phyloP scores from a whole-genome alignment of 2,888 invertebrate genomes.

The Drosophila koepferae region DNA sequence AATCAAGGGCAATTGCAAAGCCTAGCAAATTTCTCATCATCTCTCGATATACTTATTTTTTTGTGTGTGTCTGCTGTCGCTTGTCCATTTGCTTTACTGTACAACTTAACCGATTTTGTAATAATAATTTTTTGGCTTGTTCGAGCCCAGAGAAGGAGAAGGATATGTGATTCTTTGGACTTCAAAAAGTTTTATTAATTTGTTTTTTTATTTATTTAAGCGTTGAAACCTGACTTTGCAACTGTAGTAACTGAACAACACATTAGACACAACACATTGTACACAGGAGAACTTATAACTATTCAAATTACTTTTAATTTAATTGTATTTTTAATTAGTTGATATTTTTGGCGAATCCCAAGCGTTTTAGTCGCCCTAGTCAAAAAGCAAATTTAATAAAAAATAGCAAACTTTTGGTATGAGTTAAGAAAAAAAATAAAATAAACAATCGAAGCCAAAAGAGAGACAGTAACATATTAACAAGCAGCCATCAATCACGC shows the following conservation, averaged over 20 bases:
- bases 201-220: no score
- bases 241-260: no score
- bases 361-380: no score
- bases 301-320: no score
- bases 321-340: no score
- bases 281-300: no score
- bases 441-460: constrained; percentile 27
- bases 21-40: constrained; percentile 28
- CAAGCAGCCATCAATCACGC: constrained; percentile 73
- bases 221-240: no score
- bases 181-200: constrained; percentile 37
- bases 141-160: constrained; percentile 38
- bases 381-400: constrained; percentile 72
- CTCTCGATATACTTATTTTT: constrained; percentile 10
- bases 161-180: background rate
- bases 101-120: constrained; percentile 47
- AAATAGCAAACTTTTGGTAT: constrained; percentile 14
- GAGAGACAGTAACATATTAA: constrained; percentile 62
- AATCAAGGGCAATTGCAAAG: constrained; percentile 25
- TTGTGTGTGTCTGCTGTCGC: background rate
- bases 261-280: no score
- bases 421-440: constrained; percentile 19
- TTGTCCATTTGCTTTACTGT: constrained; percentile 8
- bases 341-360: no score
- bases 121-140: constrained; percentile 45